phyloP scores from a whole-genome alignment of 2,797 vertebrate genomes.

The Takifugu ocellatus region DNA sequence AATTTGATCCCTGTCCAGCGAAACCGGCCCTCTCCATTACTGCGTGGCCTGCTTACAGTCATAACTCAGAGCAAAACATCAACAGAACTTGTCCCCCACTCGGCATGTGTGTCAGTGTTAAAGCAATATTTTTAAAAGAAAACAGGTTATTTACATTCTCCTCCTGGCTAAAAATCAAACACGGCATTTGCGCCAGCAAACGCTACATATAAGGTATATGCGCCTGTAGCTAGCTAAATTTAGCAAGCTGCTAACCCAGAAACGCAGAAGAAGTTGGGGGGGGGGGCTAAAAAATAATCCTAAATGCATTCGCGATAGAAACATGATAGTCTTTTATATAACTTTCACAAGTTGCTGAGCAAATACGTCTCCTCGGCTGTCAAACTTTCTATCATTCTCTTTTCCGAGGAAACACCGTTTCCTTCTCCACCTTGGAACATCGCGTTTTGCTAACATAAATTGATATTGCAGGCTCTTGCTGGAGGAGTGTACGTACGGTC shows the following conservation, averaged over 20 bases:
- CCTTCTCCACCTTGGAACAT: constrained; percentile 40
- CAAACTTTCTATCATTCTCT: constrained; percentile 12
- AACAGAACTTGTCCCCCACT: neutral
- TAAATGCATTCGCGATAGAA: too few relatives aligned
- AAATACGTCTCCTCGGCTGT: constrained; percentile 13
- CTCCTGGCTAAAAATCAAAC: too few relatives aligned
- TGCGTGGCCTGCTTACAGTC: constrained; percentile 2
- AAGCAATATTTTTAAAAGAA: neutral
- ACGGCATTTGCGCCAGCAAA: too few relatives aligned
- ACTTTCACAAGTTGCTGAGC: too few relatives aligned
- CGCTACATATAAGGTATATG: too few relatives aligned
- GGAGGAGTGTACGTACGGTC: constrained; percentile 39
- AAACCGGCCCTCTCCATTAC: constrained; percentile 16
- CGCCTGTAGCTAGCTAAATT: too few relatives aligned
- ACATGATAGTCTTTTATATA: too few relatives aligned
- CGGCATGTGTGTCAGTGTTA: neutral
- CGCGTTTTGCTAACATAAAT: constrained; percentile 69
- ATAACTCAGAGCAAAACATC: neutral
- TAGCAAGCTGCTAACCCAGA: too few relatives aligned
- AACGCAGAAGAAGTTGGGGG: too few relatives aligned
- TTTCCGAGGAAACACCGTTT: constrained; percentile 45
- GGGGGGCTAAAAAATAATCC: too few relatives aligned
- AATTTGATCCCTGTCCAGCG: constrained; percentile 29
- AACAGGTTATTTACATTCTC: too few relatives aligned
- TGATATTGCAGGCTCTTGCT: constrained; percentile 58